Evolutionary conservation across 2,888 invertebrate species (phyloP).

Genomic region (Sinodicranocentrus sp.): DNA sequence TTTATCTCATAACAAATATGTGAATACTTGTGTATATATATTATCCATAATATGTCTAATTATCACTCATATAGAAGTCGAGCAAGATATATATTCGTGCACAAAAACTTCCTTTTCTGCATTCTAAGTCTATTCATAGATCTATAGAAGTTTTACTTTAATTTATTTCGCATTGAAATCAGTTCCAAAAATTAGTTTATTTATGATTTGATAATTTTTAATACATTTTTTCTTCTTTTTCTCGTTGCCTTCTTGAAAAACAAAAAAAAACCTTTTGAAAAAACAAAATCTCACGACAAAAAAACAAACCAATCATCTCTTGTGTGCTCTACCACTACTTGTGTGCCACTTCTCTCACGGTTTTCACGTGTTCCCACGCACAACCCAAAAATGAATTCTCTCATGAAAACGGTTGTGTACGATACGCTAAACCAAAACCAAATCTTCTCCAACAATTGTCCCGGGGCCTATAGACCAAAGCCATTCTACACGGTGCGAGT

Average conservation of each 20-base stretch:
- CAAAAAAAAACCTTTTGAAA: slow-evolving; percentile 38
- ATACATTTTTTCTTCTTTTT: slow-evolving; percentile 39
- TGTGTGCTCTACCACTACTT: slow-evolving; percentile 61
- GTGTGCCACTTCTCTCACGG: slow-evolving; percentile 61
- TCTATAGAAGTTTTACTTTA: neutral
- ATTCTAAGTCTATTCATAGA: neutral
- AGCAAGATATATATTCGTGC: neutral
- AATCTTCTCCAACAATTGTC: slow-evolving; percentile 56
- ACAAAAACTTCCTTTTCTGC: slow-evolving; percentile 3
- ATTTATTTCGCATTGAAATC: slow-evolving; percentile 19
- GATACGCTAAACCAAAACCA: slow-evolving; percentile 25
- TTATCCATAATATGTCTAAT: slow-evolving; percentile 8
- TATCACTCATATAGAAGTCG: slow-evolving; percentile 7
- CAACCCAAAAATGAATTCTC: slow-evolving; percentile 43
- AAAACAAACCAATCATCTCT: slow-evolving; percentile 46
- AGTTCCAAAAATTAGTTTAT: slow-evolving; percentile 13
- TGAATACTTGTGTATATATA: slow-evolving; percentile 18
- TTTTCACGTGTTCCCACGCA: slow-evolving; percentile 55
- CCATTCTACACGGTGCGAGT: slow-evolving; percentile 75
- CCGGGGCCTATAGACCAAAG: slow-evolving; percentile 67
- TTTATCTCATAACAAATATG: neutral
- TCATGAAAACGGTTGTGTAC: slow-evolving; percentile 43
- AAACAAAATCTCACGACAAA: neutral
- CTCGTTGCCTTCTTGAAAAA: slow-evolving; percentile 34
- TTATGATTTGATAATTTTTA: slow-evolving; percentile 39